Percentiles rank a stretch among this genome's conserved stretches.
Conservation (phyloP, 2,113 vertebrate species). For the Orcinus orca region DNA sequence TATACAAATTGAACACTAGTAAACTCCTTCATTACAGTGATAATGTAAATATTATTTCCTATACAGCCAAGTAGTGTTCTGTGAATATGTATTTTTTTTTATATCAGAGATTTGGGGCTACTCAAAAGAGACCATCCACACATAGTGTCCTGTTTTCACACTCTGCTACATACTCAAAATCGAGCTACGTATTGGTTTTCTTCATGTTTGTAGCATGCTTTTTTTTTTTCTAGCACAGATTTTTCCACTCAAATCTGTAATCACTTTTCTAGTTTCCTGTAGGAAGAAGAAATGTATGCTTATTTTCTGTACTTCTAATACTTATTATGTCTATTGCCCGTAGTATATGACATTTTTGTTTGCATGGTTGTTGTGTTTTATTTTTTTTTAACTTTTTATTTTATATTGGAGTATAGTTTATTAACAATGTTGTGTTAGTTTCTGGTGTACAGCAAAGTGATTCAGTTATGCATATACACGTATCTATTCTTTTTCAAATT, state of each 20-base stretch:
- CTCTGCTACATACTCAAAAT: background rate
- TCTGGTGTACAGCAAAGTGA: too few relatives aligned
- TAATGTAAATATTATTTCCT: background rate
- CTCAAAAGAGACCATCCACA: background rate
- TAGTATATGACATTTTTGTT: background rate
- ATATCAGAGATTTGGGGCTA: background rate
- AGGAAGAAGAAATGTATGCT: background rate
- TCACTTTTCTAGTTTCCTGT: background rate
- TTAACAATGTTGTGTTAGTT: too few relatives aligned
- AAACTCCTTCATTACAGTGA: background rate
- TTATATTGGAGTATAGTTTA: too few relatives aligned
- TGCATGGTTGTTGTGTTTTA: too few relatives aligned
- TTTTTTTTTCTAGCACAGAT: background rate
- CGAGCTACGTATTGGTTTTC: background rate
- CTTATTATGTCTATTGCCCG: background rate
- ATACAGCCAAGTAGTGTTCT: background rate
- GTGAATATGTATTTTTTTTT: background rate
- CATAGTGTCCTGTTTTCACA: background rate
- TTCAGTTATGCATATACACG: too few relatives aligned
- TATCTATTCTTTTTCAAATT: too few relatives aligned
- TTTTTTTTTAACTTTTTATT: too few relatives aligned
- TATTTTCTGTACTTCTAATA: background rate
- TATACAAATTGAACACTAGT: background rate
- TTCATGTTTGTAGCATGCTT: background rate
- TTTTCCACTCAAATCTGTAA: background rate